Evolutionary conservation across 2,888 invertebrate genomes (phyloP), one percentile per base, ranked within the genome.

Genomic region (Tachina fera): DNA sequence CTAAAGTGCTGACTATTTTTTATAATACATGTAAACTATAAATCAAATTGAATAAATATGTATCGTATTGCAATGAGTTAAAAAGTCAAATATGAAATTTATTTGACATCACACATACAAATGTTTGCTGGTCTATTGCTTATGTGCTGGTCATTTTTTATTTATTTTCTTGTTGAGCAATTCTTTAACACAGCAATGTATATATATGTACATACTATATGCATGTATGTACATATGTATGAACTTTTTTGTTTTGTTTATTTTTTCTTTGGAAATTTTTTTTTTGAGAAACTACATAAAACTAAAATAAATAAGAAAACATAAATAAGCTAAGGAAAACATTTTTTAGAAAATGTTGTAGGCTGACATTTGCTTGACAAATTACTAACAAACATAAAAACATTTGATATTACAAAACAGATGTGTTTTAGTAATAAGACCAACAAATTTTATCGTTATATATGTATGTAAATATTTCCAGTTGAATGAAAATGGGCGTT

Each of bases 291-390:
- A 58, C 67, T 81, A n/a, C 9, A 45, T 9, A 79, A 51, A 61
- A 39, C 11, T 0, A 67, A 65, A 53, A 71, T 13, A 51, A 58
- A 22, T 1, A 19, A 60, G 9, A 49, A 77, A 53, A 53, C 1
- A 22, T 65, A 31, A 53, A 41, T 31, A 16, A 47, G 22, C n/a
- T n/a, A 56, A 31, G 11, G 11, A 60, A 41, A 41, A 16, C 63
- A 65, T 9, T 19, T 9, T 31, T 60, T 61, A 13, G 10, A 22
- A 22, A 58, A 45, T 74, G 43, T 60, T 80, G 49, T 68, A 60
- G 80, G 67, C 67, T 74, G 74, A 45, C 60, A 75, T 81, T 53
- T 75, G 19, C 68, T 41, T 45, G 49, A 58, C 65, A 80, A 72
- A 65, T 22, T 19, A n/a, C 31, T 6, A 31, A 31, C 31, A 31